A percentile compares a stretch with the other conserved stretches of the same genome.
These are phyloP conservation scores for Drosophila ironensis DNA, from an alignment of 1,140 invertebrate species.

Conservation along the genomic window DNA sequence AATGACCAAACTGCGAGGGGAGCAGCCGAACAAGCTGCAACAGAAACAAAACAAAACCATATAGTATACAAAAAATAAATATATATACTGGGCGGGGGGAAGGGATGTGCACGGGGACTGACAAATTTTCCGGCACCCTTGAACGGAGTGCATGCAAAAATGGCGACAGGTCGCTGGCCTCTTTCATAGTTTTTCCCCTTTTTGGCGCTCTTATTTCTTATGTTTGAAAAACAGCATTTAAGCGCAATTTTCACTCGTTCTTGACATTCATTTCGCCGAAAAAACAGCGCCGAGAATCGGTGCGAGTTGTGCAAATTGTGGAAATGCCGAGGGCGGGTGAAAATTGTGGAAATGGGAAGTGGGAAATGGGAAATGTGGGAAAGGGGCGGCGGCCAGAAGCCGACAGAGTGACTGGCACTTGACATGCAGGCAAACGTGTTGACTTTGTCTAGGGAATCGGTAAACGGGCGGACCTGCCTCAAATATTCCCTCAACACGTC, in stretches of 20 bases:
- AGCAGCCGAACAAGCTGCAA: not conserved
- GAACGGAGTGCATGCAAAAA: conserved; percentile 14
- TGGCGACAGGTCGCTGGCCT: conserved; percentile 61
- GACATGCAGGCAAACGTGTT: conserved; percentile 73
- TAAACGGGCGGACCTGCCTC: not conserved
- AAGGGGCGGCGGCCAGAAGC: conserved; percentile 4
- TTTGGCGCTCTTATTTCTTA: conserved; percentile 14
- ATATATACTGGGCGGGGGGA: too few species aligned
- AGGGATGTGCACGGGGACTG: conserved; percentile 1
- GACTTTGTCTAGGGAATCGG: conserved; percentile 52
- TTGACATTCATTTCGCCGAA: conserved; percentile 68
- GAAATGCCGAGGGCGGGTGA: not conserved
- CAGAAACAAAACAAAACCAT: not conserved
- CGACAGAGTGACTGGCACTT: conserved; percentile 59
- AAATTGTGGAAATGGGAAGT: too few species aligned
- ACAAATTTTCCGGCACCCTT: conserved; percentile 36
- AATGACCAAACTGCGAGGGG: conserved; percentile 33
- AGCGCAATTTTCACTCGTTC: conserved; percentile 76
- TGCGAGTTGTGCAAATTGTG: not conserved
- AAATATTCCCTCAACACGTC: not conserved
- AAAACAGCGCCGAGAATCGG: not conserved
- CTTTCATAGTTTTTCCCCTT: conserved; percentile 10
- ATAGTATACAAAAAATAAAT: not conserved
- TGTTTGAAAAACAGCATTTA: conserved; percentile 66
- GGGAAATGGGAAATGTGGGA: not conserved